Base-by-base conservation (phyloP, 2,888 invertebrate species). In the Scaptomyza tumidula region DNA sequence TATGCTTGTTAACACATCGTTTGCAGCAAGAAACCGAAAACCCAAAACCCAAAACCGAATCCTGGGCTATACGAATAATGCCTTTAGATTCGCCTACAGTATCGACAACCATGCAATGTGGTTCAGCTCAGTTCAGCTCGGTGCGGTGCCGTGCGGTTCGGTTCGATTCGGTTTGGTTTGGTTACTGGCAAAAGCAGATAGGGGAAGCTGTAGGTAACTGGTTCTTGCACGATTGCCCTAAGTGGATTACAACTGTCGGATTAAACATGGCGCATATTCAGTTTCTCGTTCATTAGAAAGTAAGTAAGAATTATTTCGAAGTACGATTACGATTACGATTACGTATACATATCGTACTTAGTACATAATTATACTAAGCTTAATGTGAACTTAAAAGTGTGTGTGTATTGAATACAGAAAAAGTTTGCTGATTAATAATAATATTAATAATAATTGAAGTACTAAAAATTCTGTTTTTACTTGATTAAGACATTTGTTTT, bases 1-100 rank as follows among this genome's bases (percentile, higher is more conserved):
- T 64, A 77, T 77, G 77, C 78, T 77, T 77, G 77, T 77, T 77
- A 77, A 75, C 77, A 77, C 77, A 77, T 77, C 77, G 77, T 75
- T 77, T 52, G 39, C 39, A 59, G 60, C 67, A 61, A 14, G n/a
- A n/a, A 24, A 52, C 52, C 52, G n/a, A 50, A 33, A 31, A 41
- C 41, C 37, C 6, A 37, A 41, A 16, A 41, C 41, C 16, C 35
- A 19, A 43, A 33, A 19, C 39, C 31, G 4, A 52, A 29, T 11
- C 52, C 43, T 31, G 6, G 29, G 29, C 14, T 29, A 10, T n/a
- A 37, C 44, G 37, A 45, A 44, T 45, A 14, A 14, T n/a, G 35
- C 29, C 37, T 53, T 50, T 0, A 16, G 24, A 54, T 54, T 53
- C 39, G 13, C 37, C 37, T n/a, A 3, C 6, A 24, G 11, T 14